Evolutionary conservation across 2,888 invertebrate species (phyloP), one percentile per base, ranked within the genome.

Genomic region (Netelia melanura): DNA sequence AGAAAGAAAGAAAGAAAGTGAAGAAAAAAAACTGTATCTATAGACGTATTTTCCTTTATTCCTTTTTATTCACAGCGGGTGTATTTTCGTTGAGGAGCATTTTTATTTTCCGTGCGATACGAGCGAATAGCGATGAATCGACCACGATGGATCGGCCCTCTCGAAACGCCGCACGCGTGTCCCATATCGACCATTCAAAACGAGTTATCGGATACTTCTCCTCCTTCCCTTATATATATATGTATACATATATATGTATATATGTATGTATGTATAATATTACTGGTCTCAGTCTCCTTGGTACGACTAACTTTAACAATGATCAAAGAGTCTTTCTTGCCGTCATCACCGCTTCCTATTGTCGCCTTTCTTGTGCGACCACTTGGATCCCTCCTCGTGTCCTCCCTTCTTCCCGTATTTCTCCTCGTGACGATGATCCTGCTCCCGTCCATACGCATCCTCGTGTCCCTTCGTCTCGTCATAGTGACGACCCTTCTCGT

Each of bases 381-480:
- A 96, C 86, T 96, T 95, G 90, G 95, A 96, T 1, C 95, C 95
- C 0, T 92, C 90, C 6, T 94, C 93, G 30, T 94, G 94, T 0
- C 92, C 94, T 0, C 91, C 94, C 74, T 95, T 95, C 56, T 95
- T 93, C 17, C 94, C 94, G 75, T 95, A 93, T 70, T 94, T 94
- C 3, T 93, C 89, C 0, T 94, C 93, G 75, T 95, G 94, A 1
- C 94, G 94, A 30, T 95, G 94, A 89, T 96, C 95, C 1, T 93
- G 90, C 48, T 96, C 95, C 84, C 95, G 94, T 0, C 96, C 96
- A 0, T 90, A 94, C 0, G 95, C 94, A 0, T 94, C 88, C 86
- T 95, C 95, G 91, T 96, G 95, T 0, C 96, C 96, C 93, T 95
- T 95, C 14, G 95, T 92, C n/a, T 94, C 94, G 74, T 95, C 91